Base-by-base conservation (phyloP, 2,888 invertebrate species). In the Drosophila testacea region DNA sequence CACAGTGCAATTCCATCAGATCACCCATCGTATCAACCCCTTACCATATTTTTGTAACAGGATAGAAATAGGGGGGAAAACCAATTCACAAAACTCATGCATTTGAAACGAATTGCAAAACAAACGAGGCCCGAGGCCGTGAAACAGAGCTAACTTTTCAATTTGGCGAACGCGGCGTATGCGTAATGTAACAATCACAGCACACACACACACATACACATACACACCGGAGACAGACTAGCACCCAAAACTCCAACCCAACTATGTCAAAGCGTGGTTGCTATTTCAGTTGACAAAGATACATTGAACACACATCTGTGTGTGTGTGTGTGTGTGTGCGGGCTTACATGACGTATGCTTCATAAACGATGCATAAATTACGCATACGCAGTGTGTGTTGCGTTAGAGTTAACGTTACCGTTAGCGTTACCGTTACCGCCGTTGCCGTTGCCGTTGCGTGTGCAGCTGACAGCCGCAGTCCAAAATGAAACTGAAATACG, bases 261-360 rank as follows among this genome's bases (percentile, higher is more conserved):
- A 51, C 38, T 28, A 52, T 34, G 32, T 4, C 22, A 55, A 32
- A 55, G 22, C 42, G 34, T n/a, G 36, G 39, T n/a, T 70, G 51
- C 30, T 47, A 57, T 44, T 60, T 44, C 46, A 55, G 42, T 63
- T 79, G 69, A 79, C 69, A 79, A 52, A 59, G 69, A 59, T 59
- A 69, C 64, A 73, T 71, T 62, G 61, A 46, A 48, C 36, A 62
- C 46, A 51, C 16, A 34, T 28, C 1, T 22, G 16, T 34, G 13
- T 32, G 16, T 11, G 47, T 34, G 36, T 56, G 46, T 55, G 50
- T 46, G 28, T 34, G 36, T 42, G 22, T 9, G 44, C 6, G 6
- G 70, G 78, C 74, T 70, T 62, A 87, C 82, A 81, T 69, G 79
- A 66, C 87, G 82, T 73, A 86, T 82, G 69, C 81, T 69, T 83